Evolutionary conservation across 2,113 vertebrate genomes (phyloP), one percentile per base, ranked within the genome.

Genomic region (Narcine bancroftii): DNA sequence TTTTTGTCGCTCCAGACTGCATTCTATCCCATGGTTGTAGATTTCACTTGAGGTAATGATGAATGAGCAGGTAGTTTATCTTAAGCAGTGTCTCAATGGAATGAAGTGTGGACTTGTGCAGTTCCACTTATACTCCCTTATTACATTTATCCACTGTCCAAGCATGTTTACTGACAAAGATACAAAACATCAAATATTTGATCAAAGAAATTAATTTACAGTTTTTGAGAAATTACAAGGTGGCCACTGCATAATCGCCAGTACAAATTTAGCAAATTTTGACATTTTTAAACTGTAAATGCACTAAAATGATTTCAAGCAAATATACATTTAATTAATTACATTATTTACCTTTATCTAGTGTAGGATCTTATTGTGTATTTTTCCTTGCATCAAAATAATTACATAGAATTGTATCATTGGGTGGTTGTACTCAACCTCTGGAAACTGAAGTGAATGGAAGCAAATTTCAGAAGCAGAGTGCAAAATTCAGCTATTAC

Each of bases 251-350:
- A 81, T 45, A 53, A 53, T 81, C 29, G 47, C 47, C 77, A 81
- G 45, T 81, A 29, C 47, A 26, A 4, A 81, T 81, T 50, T 33
- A 50, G 26, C 77, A 13, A 29, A 33, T 36, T 56, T 21, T 69
- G 36, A 89, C 66, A 66, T 11, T 6, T 66, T 89, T 91, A 47
- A 91, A 91, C 65, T 89, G 26, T 69, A 91, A 91, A 45, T 91
- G 65, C 63, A 42, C 89, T 91, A 15, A 17, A 91, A 24, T 89
- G 24, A 91, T 91, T 91, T 91, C 71, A 91, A 91, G 15, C 24
- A 29, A 87, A 91, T 42, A 91, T 21, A 91, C 65, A 91, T 45
- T 26, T 24, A 91, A 33, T 26, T 69, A 69, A 39, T 91, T 91
- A 91, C n/a, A 56, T 87, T 36, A 87, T 36, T 87, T 87, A 69